Evolutionary conservation across 1,140 invertebrate genomes (phyloP), one percentile per base, ranked within the genome.

Genomic region (Marisa cornuarietis): DNA sequence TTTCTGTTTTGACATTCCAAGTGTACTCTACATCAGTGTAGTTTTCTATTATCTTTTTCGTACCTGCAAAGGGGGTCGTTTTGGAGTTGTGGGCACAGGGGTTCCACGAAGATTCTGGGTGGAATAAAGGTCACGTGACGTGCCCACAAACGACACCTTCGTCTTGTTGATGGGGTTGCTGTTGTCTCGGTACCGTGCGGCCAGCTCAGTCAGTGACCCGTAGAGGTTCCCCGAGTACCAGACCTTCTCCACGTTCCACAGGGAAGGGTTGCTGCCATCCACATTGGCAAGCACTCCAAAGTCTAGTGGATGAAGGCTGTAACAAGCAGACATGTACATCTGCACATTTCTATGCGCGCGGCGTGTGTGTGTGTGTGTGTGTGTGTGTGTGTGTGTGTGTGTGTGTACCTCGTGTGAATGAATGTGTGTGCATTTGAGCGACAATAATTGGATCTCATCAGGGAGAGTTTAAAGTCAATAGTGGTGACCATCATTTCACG

Each of bases 181-280:
- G 52, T 14, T 62, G 24, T 52, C 54, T 18, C 26, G 22, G 65
- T 75, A 75, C 11, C 52, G 54, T 13, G 20, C 24, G 52, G 80
- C 52, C 51, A 88, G 84, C 20, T 85, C 82, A 6, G 82, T 77
- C 24, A 84, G 24, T 4, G 79, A 80, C 16, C 83, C 74, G 82
- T 85, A 88, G 26, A 84, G 69, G 61, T 83, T 74, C 16, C 83
- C 80, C 6, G 81, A 79, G 72, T 88, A 88, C 79, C 79, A 85
- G 5, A 87, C 65, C 16, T 81, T 80, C 26, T 82, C 82, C 9
- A 85, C 78, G 9, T 49, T 65, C 77, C 79, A 85, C 16, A 83
- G 80, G 14, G 49, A 58, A 14, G 68, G 74, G 9, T 85, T 78
- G 14, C 78, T 75, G 49, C 81, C 82, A 18, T 83, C 82, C 62